Base-by-base conservation (phyloP, 2,797 vertebrate genomes). In the Rhynchonycteris naso region DNA sequence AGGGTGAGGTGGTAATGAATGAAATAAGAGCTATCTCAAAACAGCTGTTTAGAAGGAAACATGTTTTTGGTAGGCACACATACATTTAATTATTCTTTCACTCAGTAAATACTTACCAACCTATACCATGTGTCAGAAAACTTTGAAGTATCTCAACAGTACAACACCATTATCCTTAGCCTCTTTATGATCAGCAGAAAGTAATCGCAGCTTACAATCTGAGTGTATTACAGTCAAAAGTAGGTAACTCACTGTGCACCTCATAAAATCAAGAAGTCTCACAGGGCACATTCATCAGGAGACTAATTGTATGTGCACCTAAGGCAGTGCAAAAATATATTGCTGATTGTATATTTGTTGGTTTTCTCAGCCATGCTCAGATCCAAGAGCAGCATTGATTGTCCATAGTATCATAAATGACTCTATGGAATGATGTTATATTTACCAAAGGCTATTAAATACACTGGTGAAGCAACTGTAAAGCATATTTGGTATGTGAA, bases 131-230 rank as follows among this genome's bases (percentile, higher is more conserved):
- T 71, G 24, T 26, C n/a, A 35, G 2, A 33, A 80, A 9, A 18
- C 19, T 80, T 72, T 12, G 86, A 76, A 5, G 22, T 47, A 87
- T 89, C 90, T 90, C 30, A 65, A 58, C 87, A 83, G 85, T 28
- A 71, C 4, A 75, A 7, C 4, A 54, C 21, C 5, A 33, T 21
- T 75, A 52, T 54, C 52, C 71, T 79, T 5, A 89, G 35, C 26
- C n/a, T 89, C 65, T 66, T 89, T 79, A 35, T 88, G 38, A 87
- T 33, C 14, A 84, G 22, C 56, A 83, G 76, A 93, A 88, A 86
- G 72, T 74, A 66, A 50, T 54, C 28, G 91, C 72, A 86, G 33
- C 15, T 19, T 92, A 12, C 15, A 66, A 47, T 59, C 65, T 68
- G 28, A 76, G n/a, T 80, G 52, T 43, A 14, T 33, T 47, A 66